Percentiles rank a stretch among this genome's conserved stretches.
Evolutionary conservation across 2,888 invertebrate genomes (phyloP).

Genomic region (Drosophila anomalata): DNA sequence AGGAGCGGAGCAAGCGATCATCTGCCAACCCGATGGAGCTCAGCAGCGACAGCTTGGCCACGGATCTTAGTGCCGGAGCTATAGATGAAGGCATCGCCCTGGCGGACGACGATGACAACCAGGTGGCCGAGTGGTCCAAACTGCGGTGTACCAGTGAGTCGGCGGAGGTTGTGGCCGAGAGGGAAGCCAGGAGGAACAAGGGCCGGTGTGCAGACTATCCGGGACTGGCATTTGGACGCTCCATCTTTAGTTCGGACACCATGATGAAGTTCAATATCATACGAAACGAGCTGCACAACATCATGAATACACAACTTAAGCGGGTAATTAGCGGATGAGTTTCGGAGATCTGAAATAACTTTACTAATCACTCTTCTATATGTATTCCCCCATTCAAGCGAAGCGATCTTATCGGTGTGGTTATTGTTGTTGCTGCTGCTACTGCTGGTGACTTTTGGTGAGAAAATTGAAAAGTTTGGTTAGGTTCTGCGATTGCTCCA

Average conservation of each 20-base stretch:
- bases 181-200: conserved; percentile 89
- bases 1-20: conserved; percentile 75
- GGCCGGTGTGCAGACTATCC: conserved; percentile 96
- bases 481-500: conserved; percentile 66
- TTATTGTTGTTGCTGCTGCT: conserved; percentile 4
- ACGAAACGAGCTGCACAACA: conserved; percentile 98
- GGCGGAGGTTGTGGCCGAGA: conserved; percentile 93
- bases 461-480: conserved; percentile 61
- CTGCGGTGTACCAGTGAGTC: conserved; percentile 95
- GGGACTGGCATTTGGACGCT: conserved; percentile 94
- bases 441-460: not conserved
- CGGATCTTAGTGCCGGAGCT: conserved; percentile 66
- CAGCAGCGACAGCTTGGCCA: conserved; percentile 70
- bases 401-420: conserved; percentile 12
- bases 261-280: conserved; percentile 99
- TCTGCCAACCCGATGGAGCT: conserved; percentile 56
- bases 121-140: conserved; percentile 91
- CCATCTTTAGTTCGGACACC: conserved; percentile 97
- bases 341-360: not conserved
- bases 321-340: conserved; percentile 88
- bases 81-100: conserved; percentile 85
- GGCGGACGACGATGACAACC: conserved; percentile 88
- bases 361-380: conserved; percentile 39
- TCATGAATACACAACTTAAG: conserved; percentile 97
- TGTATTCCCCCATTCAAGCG: conserved; percentile 29